A percentile compares a stretch with the other conserved stretches of the same genome.
These are phyloP conservation scores for Drosophila mojavensis DNA, from an alignment of 1,140 invertebrate genomes.

Conservation along the genomic window DNA sequence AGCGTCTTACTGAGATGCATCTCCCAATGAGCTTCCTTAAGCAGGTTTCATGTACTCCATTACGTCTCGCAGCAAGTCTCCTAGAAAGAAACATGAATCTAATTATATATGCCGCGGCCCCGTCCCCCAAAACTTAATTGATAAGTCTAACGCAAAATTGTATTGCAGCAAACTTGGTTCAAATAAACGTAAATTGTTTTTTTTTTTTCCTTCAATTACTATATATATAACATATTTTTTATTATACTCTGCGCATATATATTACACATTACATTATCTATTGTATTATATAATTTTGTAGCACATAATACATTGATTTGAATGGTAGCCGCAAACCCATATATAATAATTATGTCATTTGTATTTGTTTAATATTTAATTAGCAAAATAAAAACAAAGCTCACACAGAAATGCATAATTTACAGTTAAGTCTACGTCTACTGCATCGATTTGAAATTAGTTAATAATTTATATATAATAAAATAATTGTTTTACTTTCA, in stretches of 20 bases:
- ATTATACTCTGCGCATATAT: conserved; percentile 60
- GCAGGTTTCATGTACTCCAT: conserved; percentile 45
- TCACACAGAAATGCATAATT: conserved; percentile 63
- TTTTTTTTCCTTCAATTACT: conserved; percentile 41
- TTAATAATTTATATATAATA: conserved; percentile 56
- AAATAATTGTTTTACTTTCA: conserved; percentile 62
- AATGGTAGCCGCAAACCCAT: conserved; percentile 66
- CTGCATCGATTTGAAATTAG: conserved; percentile 66
- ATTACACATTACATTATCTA: conserved; percentile 67
- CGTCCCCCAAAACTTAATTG: conserved; percentile 25
- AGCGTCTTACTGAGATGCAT: neutral
- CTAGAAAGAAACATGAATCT: conserved; percentile 14
- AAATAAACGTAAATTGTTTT: conserved; percentile 47
- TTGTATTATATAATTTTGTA: conserved; percentile 45
- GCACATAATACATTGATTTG: conserved; percentile 65
- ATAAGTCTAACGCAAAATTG: conserved; percentile 42
- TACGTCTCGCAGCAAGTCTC: neutral
- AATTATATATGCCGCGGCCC: conserved; percentile 24
- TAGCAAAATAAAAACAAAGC: conserved; percentile 56
- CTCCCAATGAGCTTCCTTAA: conserved; percentile 35
- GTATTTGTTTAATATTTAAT: conserved; percentile 49
- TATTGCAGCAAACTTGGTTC: conserved; percentile 55
- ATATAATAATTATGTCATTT: conserved; percentile 34
- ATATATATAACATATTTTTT: conserved; percentile 53
- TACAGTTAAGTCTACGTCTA: conserved; percentile 68